Evolutionary conservation across 2,797 vertebrate genomes (phyloP), one percentile per base, ranked within the genome.

Genomic region (Syngnathus acus): DNA sequence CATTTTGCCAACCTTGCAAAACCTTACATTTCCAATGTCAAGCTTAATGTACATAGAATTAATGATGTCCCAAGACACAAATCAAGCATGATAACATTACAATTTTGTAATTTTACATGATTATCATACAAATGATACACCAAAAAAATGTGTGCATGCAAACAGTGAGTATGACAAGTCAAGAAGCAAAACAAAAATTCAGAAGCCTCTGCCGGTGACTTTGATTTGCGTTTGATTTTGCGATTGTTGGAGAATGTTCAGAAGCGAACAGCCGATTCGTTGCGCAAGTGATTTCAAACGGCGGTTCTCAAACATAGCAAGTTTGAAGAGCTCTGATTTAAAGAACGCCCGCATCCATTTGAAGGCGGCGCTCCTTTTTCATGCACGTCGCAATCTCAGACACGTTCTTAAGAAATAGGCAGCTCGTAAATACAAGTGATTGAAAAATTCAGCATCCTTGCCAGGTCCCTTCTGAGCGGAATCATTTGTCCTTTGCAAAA

Each of bases 11-110:
- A 17, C 14, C 19, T 21, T 51, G 8, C 39, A 61, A 37, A 63
- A 63, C 45, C 47, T 51, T 51, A 38, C 45, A 64, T 48, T 64
- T 64, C 62, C 62, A 64, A 64, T 17, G 43, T 19, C 62, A 47
- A 4, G 11, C 23, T 16, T 26, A 16, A 63, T 23, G 9, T 19
- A 19, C 32, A 50, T 38, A 32, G 7, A 48, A 26, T 2, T 16
- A 38, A n/a, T 21, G 13, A 63, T 14, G 2, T 64, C 43, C 9
- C 23, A 16, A 26, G 23, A 64, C 26, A 47, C 16, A 62, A 62
- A 62, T 62, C 26, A 64, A 3, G 51, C 19, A 63, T 32, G 5
- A 38, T 50, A 64, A 38, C 16, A 19, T 40, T n/a, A 64, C 14
- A 50, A 64, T 9, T 26, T 21, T 10, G 21, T 63, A 42, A 40